phyloP scores from a whole-genome alignment of 1,140 invertebrate genomes.

The Stenopsyche tienmushanensis region DNA sequence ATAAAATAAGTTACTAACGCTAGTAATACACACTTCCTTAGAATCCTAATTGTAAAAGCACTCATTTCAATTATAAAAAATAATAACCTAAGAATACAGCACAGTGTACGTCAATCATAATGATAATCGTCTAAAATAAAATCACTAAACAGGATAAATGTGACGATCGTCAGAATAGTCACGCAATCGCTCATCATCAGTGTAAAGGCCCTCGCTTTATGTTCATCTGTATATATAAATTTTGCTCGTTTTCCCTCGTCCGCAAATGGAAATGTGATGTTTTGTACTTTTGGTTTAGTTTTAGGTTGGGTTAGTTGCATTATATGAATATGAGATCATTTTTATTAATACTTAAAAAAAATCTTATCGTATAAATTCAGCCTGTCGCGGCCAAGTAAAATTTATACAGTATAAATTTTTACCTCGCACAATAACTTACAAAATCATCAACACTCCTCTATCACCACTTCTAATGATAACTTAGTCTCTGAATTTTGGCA shows the following conservation, averaged over 20 bases:
- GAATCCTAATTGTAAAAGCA: conserved; percentile 40
- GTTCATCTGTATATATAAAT: neutral
- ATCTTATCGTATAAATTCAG: conserved; percentile 14
- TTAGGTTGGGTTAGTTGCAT: conserved; percentile 34
- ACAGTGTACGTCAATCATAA: conserved; percentile 39
- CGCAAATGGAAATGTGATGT: conserved; percentile 39
- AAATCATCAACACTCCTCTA: conserved; percentile 23
- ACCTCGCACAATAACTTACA: conserved; percentile 23
- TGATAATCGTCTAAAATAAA: conserved; percentile 33
- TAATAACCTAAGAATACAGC: conserved; percentile 42
- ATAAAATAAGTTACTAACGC: conserved; percentile 41
- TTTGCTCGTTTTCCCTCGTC: conserved; percentile 1
- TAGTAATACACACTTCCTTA: conserved; percentile 42
- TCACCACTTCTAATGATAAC: conserved; percentile 34
- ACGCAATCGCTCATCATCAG: too few species aligned
- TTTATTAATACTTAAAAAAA: conserved; percentile 23
- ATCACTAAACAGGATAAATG: conserved; percentile 26
- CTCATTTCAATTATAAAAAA: conserved; percentile 41
- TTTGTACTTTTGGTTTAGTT: conserved; percentile 38
- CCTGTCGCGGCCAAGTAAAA: conserved; percentile 20
- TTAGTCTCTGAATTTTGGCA: conserved; percentile 42
- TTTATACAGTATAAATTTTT: neutral
- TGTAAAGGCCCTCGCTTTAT: neutral
- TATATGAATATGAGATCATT: conserved; percentile 42
- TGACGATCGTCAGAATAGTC: conserved; percentile 37